Base-by-base conservation (phyloP, 2,113 vertebrate genomes). In the Empidonax traillii region DNA sequence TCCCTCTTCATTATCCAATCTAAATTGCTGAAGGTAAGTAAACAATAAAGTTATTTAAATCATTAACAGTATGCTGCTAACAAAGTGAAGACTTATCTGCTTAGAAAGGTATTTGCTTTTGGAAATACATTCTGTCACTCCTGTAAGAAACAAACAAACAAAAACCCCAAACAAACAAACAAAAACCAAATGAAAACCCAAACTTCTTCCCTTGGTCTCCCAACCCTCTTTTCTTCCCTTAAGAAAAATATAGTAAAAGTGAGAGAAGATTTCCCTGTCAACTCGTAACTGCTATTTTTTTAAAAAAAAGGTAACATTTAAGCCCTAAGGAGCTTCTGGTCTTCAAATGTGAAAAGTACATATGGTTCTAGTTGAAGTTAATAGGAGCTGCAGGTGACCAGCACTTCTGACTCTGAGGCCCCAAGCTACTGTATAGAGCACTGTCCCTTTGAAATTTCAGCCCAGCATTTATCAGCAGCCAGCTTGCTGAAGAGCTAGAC, bases 341-440 rank as follows among this genome's bases (percentile, higher is more conserved):
- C 85, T 94, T 91, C 71, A 85, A 85, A 95, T 90, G 59, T 58
- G 55, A 33, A 20, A 94, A 93, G 59, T 80, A 91, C 85, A 88
- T 74, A 71, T 24, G 2, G 78, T 85, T 90, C 93, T 77, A 68
- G 75, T 24, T 74, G 82, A 91, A 93, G 85, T 83, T 91, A 93
- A 94, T 43, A 83, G 78, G 46, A 91, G 81, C 91, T 91, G 87
- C 91, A 91, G 85, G 87, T 94, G 87, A 96, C 91, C 53, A 87
- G 85, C 63, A 83, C 51, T 85, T 77, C 71, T 91, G 71, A 81
- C 78, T 87, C 74, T 3, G n/a, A 91, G 75, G 85, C 89, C 89
- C 66, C 78, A 62, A 87, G 77, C 86, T 89, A 72, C 89, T 41
- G 47, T n/a, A 92, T 47, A 52, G 73, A 75, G 27, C 72, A 82